Percentiles rank a stretch among this genome's conserved stretches.
These are phyloP conservation scores for Poecilia picta DNA, from an alignment of 2,797 vertebrate species.

Conservation along the genomic window DNA sequence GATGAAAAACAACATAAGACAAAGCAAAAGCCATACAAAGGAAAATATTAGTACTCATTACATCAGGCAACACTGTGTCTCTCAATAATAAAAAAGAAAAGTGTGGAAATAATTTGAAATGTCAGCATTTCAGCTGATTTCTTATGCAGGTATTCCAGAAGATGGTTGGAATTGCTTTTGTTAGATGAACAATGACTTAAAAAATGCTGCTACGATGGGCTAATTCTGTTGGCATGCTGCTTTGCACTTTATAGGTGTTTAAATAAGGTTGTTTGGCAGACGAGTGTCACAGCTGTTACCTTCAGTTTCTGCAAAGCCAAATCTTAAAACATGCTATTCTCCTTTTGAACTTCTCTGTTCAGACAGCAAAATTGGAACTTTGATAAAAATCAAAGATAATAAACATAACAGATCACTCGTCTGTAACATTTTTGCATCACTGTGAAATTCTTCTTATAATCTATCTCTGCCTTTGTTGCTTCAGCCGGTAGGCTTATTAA, in stretches of 20 bases:
- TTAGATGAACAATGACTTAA: background rate
- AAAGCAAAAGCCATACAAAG: conserved; percentile 18
- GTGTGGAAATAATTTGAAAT: background rate
- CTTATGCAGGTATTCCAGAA: background rate
- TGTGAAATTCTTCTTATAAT: conserved; percentile 50
- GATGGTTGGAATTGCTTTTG: background rate
- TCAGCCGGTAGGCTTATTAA: background rate
- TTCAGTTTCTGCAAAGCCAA: background rate
- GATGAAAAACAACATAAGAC: conserved; percentile 30
- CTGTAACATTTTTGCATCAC: conserved; percentile 32
- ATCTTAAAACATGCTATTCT: background rate
- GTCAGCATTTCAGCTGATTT: background rate
- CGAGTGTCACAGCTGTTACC: background rate
- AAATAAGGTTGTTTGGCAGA: conserved; percentile 2
- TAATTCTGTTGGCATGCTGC: conserved; percentile 5
- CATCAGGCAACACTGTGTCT: background rate
- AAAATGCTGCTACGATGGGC: background rate
- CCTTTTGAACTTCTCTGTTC: background rate
- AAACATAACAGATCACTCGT: conserved; percentile 2
- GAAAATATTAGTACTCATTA: conserved; percentile 18
- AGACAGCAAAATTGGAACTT: background rate
- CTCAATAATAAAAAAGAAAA: background rate
- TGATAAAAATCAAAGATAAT: background rate
- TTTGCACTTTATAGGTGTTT: conserved; percentile 10
- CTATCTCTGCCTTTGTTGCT: conserved; percentile 5